Base-by-base conservation (phyloP, 2,113 vertebrate species). In the Ascaphus truei region DNA sequence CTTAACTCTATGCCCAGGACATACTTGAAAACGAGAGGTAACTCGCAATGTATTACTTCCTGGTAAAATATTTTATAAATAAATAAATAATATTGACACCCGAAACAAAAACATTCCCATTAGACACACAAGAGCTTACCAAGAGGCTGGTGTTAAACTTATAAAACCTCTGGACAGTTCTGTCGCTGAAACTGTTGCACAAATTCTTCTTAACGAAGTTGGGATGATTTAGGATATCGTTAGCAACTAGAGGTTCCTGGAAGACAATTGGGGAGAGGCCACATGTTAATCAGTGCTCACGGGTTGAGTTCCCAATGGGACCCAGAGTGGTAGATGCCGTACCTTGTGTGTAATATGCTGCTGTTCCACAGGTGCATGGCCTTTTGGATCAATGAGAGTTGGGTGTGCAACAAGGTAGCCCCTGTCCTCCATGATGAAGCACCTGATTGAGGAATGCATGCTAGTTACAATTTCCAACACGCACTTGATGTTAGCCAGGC, bases 321-420 rank as follows among this genome's bases (percentile, higher is more conserved):
- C n/a, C n/a, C n/a, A n/a, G n/a, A 5, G 61, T 7, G n/a, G 1
- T 0, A 2, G 15, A 15, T 9, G 20, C 5, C 75, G 23, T 86
- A 99, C 97, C 95, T 99, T 99, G 84, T 99, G 97, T 0, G 96
- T 99, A 59, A 99, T 98, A 82, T 99, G 97, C 77, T 99, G 97
- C 3, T 98, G 97, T 71, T 99, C 97, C 75, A 98, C 96, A 0
- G 96, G 96, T 0, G 96, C 96, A 0, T 99, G 96, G 30, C 96
- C 96, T 86, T 98, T 98, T 57, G 97, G 96, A 80, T 99, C 97
- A n/a, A 99, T 98, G 72, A 99, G 93, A 13, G 96, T 98, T 0
- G 97, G 96, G 43, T 99, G 97, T 5, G 97, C 97, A 52, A 99
- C 95, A 25, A 99, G 89, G 78, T 99, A 99, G 3, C 97, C 97